phyloP scores from a whole-genome alignment of 2,888 invertebrate species.

The Baccha elongata region DNA sequence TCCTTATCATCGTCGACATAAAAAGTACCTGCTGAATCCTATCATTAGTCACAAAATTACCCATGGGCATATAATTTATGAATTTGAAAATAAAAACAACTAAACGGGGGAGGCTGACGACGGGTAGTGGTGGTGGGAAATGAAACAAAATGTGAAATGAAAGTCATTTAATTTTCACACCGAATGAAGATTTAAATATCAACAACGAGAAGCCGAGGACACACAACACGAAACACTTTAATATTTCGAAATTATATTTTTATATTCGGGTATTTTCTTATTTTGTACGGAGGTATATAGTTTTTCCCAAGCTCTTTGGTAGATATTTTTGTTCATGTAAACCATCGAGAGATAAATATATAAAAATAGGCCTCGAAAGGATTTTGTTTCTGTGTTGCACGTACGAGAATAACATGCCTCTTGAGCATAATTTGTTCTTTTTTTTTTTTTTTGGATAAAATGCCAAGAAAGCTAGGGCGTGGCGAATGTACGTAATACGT shows the following conservation, averaged over 20 bases:
- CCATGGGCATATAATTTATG: conserved; percentile 30
- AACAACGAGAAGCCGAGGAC: not conserved
- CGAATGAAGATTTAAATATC: conserved; percentile 26
- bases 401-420: conserved; percentile 28
- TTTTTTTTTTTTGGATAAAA: conserved; percentile 16
- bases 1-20: not conserved
- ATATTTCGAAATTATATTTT: conserved; percentile 14
- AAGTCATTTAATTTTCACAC: conserved; percentile 39
- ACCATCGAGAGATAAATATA: not conserved
- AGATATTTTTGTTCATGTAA: conserved; percentile 18
- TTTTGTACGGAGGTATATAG: not conserved
- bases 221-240: conserved; percentile 6
- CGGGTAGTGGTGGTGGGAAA: not conserved
- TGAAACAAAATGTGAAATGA: conserved; percentile 28
- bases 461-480: conserved; percentile 20
- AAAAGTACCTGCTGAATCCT: not conserved
- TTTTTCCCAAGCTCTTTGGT: conserved; percentile 16
- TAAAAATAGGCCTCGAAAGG: conserved; percentile 27
- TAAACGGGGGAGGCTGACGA: accelerated
- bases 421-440: conserved; percentile 25
- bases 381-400: conserved; percentile 20
- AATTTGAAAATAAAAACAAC: not conserved
- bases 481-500: conserved; percentile 4
- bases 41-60: conserved; percentile 34
- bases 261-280: conserved; percentile 11